A percentile compares a stretch with the other conserved stretches of the same genome.
Conservation (phyloP, 2,797 vertebrate genomes). For the Cynopterus sphinx region DNA sequence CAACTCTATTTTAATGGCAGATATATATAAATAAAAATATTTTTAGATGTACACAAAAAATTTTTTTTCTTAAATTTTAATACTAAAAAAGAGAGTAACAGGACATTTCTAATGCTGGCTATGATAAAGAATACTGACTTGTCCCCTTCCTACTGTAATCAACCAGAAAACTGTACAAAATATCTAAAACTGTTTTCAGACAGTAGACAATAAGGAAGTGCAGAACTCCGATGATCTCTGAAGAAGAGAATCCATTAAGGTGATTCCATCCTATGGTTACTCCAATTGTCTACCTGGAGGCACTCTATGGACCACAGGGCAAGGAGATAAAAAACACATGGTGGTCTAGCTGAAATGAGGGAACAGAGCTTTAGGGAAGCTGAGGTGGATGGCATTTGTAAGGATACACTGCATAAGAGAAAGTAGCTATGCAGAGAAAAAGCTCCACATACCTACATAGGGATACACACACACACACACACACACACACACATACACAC, state of each 20-base stretch:
- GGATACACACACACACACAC: background rate
- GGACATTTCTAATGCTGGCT: background rate
- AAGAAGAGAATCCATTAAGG: background rate
- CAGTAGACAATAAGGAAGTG: background rate
- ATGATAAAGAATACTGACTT: background rate
- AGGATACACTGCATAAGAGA: background rate
- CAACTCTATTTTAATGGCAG: background rate
- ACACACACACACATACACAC: background rate
- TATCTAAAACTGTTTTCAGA: background rate
- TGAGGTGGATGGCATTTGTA: background rate
- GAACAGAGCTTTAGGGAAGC: background rate
- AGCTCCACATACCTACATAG: background rate
- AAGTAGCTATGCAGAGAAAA: background rate
- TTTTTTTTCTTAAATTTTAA: conserved; percentile 23
- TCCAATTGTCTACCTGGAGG: background rate
- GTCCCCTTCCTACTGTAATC: background rate
- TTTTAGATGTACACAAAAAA: background rate
- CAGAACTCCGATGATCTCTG: background rate
- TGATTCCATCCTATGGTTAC: background rate
- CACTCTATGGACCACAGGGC: background rate
- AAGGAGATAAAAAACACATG: background rate
- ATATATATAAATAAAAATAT: background rate
- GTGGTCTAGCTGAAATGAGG: background rate
- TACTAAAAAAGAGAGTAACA: background rate
- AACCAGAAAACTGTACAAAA: background rate